These are phyloP conservation scores for Lepus townsendii DNA, from an alignment of 2,797 vertebrate species.

Conservation along the genomic window DNA sequence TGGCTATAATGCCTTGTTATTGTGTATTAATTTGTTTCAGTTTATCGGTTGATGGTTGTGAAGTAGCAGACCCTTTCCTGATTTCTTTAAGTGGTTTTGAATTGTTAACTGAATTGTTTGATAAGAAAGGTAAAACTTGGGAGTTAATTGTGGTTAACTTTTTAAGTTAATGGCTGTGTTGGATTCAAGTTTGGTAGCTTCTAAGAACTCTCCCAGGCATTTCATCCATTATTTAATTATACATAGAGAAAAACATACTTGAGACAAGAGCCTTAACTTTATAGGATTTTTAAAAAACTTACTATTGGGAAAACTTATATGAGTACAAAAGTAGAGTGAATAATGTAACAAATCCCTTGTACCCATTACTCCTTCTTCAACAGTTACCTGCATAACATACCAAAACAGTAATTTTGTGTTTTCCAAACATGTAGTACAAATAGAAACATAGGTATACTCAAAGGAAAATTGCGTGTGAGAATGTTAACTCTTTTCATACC, in stretches of 20 bases:
- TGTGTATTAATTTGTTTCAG: constrained; percentile 35
- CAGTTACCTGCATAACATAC: not conserved
- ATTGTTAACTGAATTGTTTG: constrained; percentile 54
- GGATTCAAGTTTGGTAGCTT: constrained; percentile 63
- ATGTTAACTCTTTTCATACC: constrained; percentile 11
- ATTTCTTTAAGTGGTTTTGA: constrained; percentile 48
- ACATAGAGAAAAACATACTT: constrained; percentile 48
- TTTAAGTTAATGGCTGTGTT: constrained; percentile 49
- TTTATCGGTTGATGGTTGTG: constrained; percentile 50
- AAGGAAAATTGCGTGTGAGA: constrained; percentile 27
- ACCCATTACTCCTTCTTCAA: not conserved
- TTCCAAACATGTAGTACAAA: constrained; percentile 42
- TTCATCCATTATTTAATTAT: constrained; percentile 61
- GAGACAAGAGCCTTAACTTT: constrained; percentile 53
- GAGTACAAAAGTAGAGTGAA: constrained; percentile 18
- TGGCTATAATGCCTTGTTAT: not conserved
- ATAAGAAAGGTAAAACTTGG: constrained; percentile 67
- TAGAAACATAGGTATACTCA: constrained; percentile 26
- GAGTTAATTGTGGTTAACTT: constrained; percentile 57
- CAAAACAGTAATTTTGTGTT: constrained; percentile 48
- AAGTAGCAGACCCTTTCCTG: not conserved
- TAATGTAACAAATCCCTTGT: constrained; percentile 4
- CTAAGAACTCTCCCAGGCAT: constrained; percentile 16
- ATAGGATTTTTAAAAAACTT: constrained; percentile 27
- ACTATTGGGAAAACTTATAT: not conserved